These are phyloP conservation scores for Amblyjoppa proteus DNA, from an alignment of 2,888 invertebrate genomes.

Conservation along the genomic window DNA sequence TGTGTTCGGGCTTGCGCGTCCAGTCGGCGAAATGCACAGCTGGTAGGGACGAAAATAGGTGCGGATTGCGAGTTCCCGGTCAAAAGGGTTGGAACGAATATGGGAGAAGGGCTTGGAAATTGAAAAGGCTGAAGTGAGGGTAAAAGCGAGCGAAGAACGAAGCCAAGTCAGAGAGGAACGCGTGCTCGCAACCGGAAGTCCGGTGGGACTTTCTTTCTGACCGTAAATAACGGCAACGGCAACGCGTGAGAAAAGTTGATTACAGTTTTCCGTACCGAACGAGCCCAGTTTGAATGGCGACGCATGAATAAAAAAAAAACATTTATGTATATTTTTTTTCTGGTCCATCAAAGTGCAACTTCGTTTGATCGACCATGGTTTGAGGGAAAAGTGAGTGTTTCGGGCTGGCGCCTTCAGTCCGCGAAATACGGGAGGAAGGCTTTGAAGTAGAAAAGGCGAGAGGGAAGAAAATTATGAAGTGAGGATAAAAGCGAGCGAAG, in stretches of 20 bases:
- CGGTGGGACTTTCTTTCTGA: no score
- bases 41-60: conserved; percentile 7
- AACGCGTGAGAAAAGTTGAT: no score
- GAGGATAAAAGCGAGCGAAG: conserved; percentile 6
- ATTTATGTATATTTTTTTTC: no score
- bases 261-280: no score
- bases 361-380: no score
- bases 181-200: no score
- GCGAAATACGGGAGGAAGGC: background rate
- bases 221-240: no score
- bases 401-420: background rate
- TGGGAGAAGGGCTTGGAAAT: background rate
- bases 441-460: conserved; percentile 6
- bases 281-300: no score
- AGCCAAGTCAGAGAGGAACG: background rate
- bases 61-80: background rate
- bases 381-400: conserved; percentile 4
- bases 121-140: background rate
- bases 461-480: background rate
- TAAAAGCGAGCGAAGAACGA: conserved; percentile 11
- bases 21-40: background rate
- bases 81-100: background rate
- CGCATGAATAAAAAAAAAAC: no score
- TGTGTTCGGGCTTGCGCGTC: background rate
- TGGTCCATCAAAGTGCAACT: no score